Evolutionary conservation across 2,113 vertebrate genomes (phyloP).

Genomic region (Ammodytes dubius): DNA sequence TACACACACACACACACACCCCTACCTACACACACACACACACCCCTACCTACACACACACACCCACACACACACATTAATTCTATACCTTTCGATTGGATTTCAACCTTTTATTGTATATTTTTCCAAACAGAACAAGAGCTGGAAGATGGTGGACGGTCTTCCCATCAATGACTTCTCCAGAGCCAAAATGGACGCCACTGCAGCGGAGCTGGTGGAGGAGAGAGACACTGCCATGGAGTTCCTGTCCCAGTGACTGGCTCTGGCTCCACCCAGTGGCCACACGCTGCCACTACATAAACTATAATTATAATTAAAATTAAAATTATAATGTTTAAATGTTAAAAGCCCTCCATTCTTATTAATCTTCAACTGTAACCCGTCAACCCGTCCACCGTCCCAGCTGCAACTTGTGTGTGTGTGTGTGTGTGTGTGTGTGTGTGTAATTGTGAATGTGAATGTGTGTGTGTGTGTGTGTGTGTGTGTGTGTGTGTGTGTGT

Average conservation of each 20-base stretch:
- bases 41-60: too few species aligned
- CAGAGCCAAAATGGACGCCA: constrained; percentile 93
- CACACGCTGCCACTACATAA: constrained; percentile 60
- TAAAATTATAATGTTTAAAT: too few species aligned
- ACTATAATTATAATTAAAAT: too few species aligned
- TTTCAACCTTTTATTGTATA: too few species aligned
- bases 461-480: too few species aligned
- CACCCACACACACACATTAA: too few species aligned
- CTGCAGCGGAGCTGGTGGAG: constrained; percentile 93
- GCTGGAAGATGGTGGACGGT: constrained; percentile 93
- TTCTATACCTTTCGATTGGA: too few species aligned
- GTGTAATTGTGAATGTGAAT: too few species aligned
- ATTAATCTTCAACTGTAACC: background rate
- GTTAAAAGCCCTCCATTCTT: constrained; percentile 39
- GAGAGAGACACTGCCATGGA: constrained; percentile 94
- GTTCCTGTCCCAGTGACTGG: constrained; percentile 93
- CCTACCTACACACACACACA: too few species aligned
- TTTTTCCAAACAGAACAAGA: constrained; percentile 87
- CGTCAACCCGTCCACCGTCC: constrained; percentile 5
- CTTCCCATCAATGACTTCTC: constrained; percentile 95
- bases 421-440: too few species aligned
- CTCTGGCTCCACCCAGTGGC: constrained; percentile 45
- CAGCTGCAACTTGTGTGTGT: background rate
- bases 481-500: constrained; percentile 10
- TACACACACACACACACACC: too few species aligned